Percentiles rank a stretch among this genome's conserved stretches.
Evolutionary conservation across 1,140 invertebrate genomes (phyloP).

Genomic region (Xylocopa sonorina): DNA sequence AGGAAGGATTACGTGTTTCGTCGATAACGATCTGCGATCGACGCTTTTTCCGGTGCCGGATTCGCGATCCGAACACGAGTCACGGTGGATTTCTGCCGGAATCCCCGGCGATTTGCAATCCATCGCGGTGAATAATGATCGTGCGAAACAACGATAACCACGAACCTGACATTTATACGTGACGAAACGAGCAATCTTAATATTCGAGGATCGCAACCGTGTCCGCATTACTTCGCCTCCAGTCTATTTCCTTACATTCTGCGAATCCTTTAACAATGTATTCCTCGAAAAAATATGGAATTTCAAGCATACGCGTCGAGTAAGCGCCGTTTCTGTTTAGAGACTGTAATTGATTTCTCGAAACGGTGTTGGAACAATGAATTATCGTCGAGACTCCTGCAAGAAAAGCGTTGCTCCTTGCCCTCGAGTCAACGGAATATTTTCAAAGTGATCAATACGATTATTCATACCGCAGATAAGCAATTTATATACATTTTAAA

Average conservation of each 20-base stretch:
- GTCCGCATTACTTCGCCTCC: background rate
- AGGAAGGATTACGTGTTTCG: no score
- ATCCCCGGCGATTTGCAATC: background rate
- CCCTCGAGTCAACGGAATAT: background rate
- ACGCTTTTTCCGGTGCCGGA: background rate
- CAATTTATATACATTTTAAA: no score
- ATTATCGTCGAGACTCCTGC: background rate
- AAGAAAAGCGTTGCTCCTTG: no score
- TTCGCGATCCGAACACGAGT: background rate
- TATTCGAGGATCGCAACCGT: background rate
- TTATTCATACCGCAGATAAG: background rate
- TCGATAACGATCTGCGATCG: background rate
- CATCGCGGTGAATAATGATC: conserved; percentile 8
- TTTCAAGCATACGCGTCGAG: no score
- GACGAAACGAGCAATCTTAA: background rate
- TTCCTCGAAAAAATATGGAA: no score
- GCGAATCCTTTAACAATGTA: background rate
- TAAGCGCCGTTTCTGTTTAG: no score
- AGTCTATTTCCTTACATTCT: background rate
- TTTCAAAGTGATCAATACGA: background rate
- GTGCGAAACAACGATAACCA: background rate
- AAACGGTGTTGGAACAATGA: background rate
- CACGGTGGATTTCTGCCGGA: background rate
- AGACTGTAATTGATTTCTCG: background rate
- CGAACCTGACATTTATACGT: conserved; percentile 6